Conservation (phyloP, 2,888 invertebrate genomes). For the Electrophaes corylata region DNA sequence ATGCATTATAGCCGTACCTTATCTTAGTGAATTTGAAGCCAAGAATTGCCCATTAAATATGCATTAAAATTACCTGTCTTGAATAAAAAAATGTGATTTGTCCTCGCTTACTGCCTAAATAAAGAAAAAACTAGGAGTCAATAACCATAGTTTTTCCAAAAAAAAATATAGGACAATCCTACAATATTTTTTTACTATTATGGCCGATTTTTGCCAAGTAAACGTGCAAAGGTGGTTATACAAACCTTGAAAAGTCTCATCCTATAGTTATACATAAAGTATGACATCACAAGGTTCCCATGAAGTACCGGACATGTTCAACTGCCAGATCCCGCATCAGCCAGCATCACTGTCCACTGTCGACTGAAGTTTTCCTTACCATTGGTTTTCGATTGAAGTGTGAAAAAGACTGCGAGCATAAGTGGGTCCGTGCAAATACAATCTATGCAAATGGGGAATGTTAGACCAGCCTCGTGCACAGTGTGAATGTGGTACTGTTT, state of each 20-base stretch:
- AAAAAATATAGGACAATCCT: no score
- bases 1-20: constrained; percentile 82
- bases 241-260: background rate
- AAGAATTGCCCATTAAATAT: constrained; percentile 84
- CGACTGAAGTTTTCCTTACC: constrained; percentile 5
- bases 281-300: constrained; percentile 48
- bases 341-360: constrained; percentile 62
- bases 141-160: background rate
- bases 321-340: constrained; percentile 54
- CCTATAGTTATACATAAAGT: constrained; percentile 7
- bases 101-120: constrained; percentile 46
- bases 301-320: constrained; percentile 66
- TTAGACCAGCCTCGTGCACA: no score
- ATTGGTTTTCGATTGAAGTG: constrained; percentile 24
- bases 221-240: background rate
- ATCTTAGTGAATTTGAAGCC: constrained; percentile 84
- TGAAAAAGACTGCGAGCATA: no score
- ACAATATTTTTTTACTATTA: no score
- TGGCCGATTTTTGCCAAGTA: background rate
- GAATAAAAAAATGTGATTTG: constrained; percentile 70
- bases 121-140: background rate
- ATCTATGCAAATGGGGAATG: no score
- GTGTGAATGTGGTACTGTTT: no score
- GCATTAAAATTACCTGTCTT: constrained; percentile 83
- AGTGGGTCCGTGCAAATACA: no score